These are phyloP conservation scores for Hystrix brachyura DNA, from an alignment of 2,113 vertebrate genomes.

Conservation along the genomic window DNA sequence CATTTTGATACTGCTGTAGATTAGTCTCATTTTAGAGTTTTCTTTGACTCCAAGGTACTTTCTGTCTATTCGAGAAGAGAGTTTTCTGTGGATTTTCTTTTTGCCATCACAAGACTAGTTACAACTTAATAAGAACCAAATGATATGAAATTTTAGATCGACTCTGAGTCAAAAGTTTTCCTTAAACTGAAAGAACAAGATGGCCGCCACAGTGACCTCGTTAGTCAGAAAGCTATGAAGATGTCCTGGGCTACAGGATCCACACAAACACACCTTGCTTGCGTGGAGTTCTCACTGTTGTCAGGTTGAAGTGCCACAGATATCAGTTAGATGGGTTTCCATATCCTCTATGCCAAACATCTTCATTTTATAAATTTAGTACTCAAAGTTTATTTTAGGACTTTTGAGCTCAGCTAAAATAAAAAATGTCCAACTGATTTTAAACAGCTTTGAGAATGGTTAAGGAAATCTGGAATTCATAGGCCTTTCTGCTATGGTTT, in stretches of 20 bases:
- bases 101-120: conserved; percentile 51
- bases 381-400: conserved; percentile 60
- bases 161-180: conserved; percentile 52
- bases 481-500: conserved; percentile 86
- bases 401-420: conserved; percentile 66
- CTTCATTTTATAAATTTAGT: conserved; percentile 36
- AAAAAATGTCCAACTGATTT: conserved; percentile 78
- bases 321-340: not conserved
- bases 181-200: conserved; percentile 58
- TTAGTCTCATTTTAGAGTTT: conserved; percentile 67
- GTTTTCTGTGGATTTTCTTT: conserved; percentile 79
- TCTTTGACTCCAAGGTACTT: conserved; percentile 70
- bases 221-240: not conserved
- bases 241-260: not conserved
- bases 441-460: conserved; percentile 78
- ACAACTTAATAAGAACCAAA: conserved; percentile 76
- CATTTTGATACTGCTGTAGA: not conserved
- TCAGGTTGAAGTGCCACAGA: conserved; percentile 42
- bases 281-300: conserved; percentile 18
- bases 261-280: not conserved
- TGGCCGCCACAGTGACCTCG: not conserved
- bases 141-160: conserved; percentile 40
- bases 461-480: conserved; percentile 87
- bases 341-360: conserved; percentile 73
- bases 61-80: conserved; percentile 75